These are phyloP conservation scores for Isotomurus palustris DNA, from an alignment of 2,888 invertebrate species.

Conservation along the genomic window DNA sequence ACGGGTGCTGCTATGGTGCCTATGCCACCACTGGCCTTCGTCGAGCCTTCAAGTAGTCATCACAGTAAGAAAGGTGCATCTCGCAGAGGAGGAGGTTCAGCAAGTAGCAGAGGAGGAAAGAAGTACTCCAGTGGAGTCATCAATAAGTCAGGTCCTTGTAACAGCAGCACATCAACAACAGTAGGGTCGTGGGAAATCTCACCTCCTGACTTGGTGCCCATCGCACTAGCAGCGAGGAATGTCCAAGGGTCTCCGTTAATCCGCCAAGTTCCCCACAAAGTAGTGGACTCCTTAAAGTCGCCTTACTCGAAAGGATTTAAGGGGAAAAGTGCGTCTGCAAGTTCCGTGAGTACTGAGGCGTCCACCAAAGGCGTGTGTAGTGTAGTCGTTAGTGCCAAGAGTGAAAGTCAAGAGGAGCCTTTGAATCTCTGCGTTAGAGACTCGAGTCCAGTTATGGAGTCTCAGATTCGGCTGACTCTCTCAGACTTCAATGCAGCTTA, in stretches of 20 bases:
- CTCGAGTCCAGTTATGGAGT: background rate
- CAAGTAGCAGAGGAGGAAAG: too few relatives aligned
- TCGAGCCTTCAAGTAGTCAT: too few relatives aligned
- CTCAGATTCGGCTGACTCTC: background rate
- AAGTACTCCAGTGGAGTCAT: too few relatives aligned
- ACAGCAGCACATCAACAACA: too few relatives aligned
- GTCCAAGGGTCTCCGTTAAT: background rate
- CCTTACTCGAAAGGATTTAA: too few relatives aligned
- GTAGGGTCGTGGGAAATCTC: constrained; percentile 54
- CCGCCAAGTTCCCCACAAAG: background rate
- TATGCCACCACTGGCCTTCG: too few relatives aligned
- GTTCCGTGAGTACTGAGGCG: background rate
- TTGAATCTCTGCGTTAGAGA: constrained; percentile 43
- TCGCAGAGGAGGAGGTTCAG: too few relatives aligned
- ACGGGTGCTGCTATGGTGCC: too few relatives aligned
- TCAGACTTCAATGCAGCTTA: background rate
- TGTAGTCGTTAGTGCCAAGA: background rate
- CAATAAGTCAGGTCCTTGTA: too few relatives aligned
- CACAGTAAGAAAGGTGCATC: too few relatives aligned
- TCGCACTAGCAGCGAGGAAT: constrained; percentile 45
- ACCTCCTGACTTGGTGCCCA: constrained; percentile 53
- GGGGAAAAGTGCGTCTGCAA: background rate
- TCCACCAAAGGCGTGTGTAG: background rate
- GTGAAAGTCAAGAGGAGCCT: constrained; percentile 29
- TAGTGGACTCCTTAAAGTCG: background rate